Evolutionary conservation across 2,888 invertebrate genomes (phyloP), one percentile per base, ranked within the genome.

Genomic region (Napeogenes sylphis): DNA sequence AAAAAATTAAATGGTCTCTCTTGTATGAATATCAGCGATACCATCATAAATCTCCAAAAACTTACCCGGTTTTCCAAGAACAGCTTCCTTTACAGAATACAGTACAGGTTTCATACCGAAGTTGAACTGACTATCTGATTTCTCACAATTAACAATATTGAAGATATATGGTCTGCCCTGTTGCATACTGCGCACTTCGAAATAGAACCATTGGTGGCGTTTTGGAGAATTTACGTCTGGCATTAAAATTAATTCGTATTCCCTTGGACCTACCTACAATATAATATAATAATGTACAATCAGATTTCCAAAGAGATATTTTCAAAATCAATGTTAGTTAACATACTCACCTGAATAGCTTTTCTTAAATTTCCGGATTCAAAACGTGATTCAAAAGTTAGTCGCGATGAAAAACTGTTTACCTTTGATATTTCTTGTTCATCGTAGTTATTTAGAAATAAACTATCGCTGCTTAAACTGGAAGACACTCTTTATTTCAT

Each of bases 151-250:
- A 73, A 96, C 93, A 60, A 97, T 95, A 80, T 97, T 97, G 86
- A 97, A 97, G 53, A 94, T 92, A 80, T 97, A 97, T 0, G 93
- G 91, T 1, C 92, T 84, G 3, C 91, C 88, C 62, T 92, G 92
- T 60, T 93, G 92, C 94, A 96, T 96, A 80, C 95, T 94, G 51
- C 93, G 92, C n/a, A 97, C 94, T 86, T 96, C 94, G 78, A 97
- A 97, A 85, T 97, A 97, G 85, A 97, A 97, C 97, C 97, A 97
- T 76, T 97, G 96, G 78, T 95, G 95, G 68, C 96, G 94, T 64
- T 93, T 92, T 32, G 91, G 92, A 2, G 95, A 94, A 84, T 96
- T 96, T 55, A 96, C 94, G 79, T 97, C 97, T 0, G 97, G 95
- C 82, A 94, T 94, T 66, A 97, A 84, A 65, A 96, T 93, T 67